These are phyloP conservation scores for Drosophila carrolli DNA, from an alignment of 1,140 invertebrate genomes.

Conservation along the genomic window DNA sequence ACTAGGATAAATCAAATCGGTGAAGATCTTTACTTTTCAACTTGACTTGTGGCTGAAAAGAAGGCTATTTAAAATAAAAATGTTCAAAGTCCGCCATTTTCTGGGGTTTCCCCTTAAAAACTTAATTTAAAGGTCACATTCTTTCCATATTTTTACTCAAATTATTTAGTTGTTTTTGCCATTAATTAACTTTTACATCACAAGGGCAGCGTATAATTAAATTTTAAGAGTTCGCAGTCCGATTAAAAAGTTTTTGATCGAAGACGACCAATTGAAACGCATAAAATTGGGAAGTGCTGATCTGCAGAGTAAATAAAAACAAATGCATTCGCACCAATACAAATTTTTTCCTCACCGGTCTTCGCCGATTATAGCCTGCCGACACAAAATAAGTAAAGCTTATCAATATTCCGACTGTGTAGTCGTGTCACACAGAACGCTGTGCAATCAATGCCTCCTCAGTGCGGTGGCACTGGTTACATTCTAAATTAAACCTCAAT, in stretches of 20 bases:
- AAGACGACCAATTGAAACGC: conserved; percentile 11
- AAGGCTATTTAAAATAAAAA: too few relatives aligned
- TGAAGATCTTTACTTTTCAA: too few relatives aligned
- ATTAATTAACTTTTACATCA: background rate
- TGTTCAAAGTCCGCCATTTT: too few relatives aligned
- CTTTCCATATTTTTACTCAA: too few relatives aligned
- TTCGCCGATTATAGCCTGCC: conserved; percentile 38
- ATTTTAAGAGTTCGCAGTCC: background rate
- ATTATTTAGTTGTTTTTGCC: too few relatives aligned
- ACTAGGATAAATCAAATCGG: too few relatives aligned
- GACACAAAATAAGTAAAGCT: conserved; percentile 36
- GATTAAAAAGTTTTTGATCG: conserved; percentile 3
- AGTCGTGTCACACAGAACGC: conserved; percentile 44
- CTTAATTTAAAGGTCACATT: too few relatives aligned
- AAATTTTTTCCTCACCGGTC: conserved; percentile 29
- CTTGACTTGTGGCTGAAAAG: too few relatives aligned
- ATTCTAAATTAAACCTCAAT: conserved; percentile 79
- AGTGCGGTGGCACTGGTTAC: conserved; percentile 33
- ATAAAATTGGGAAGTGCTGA: conserved; percentile 14
- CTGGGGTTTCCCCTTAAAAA: too few relatives aligned
- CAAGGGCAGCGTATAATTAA: too few relatives aligned
- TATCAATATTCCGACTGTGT: conserved; percentile 82
- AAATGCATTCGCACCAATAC: conserved; percentile 77
- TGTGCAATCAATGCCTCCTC: conserved; percentile 52
- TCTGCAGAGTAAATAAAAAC: conserved; percentile 54